Percentiles rank a stretch among this genome's conserved stretches.
Evolutionary conservation across 2,888 invertebrate species (phyloP).

Genomic region (Hyles lineata): DNA sequence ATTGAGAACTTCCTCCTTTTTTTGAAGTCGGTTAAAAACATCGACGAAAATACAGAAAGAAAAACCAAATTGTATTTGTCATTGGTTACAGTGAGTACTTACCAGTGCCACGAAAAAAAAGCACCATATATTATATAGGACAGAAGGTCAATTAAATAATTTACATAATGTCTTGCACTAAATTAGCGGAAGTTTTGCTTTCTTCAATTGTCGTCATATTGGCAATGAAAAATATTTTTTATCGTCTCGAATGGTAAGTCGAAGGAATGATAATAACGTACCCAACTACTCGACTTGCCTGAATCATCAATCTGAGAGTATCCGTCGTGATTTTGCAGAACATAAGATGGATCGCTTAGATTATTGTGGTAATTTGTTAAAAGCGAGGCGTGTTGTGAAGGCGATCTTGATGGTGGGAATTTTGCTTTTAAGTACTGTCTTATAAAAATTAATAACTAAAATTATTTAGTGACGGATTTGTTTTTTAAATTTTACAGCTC

Average conservation of each 20-base stretch:
- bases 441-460: background rate
- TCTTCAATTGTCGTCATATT: too few species aligned
- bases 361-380: constrained; percentile 24
- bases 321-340: constrained; percentile 17
- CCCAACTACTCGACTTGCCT: background rate
- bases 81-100: too few species aligned
- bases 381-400: constrained; percentile 7
- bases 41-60: too few species aligned
- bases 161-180: too few species aligned
- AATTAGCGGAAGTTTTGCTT: too few species aligned
- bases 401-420: background rate
- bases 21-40: too few species aligned
- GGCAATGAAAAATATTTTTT: background rate
- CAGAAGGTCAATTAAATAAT: too few species aligned
- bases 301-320: background rate
- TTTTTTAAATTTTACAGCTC: background rate
- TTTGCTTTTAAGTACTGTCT: background rate
- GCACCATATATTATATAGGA: too few species aligned
- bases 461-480: background rate
- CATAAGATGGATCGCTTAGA: constrained; percentile 19
- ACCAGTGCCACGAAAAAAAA: too few species aligned
- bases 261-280: background rate
- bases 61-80: too few species aligned
- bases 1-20: too few species aligned
- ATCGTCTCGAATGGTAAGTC: background rate